Base-by-base conservation (phyloP, 2,888 invertebrate genomes). In the Machimus rusticus region DNA sequence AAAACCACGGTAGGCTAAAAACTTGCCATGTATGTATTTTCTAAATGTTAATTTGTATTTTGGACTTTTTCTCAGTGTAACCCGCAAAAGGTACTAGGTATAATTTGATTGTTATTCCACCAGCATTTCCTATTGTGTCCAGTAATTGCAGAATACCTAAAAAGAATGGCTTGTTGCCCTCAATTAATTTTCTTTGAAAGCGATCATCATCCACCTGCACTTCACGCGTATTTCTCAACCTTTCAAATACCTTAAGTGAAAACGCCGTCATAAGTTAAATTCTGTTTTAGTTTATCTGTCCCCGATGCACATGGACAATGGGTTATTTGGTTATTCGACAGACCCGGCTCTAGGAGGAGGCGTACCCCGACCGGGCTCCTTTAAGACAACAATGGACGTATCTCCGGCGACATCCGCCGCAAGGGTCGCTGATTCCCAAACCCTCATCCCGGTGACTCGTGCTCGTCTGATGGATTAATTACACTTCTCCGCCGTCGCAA, bases 391-490 rank as follows among this genome's bases (percentile, higher is more conserved):
- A 84, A 84, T 39, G 66, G 82, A 84, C 46, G 37, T 23, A 66
- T 34, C 82, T 14, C 82, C 37, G 66, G 66, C 34, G 37, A 19
- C 82, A 66, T 66, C 66, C 57, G 37, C 66, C 82, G 39, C 37
- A 84, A 66, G 66, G 82, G 39, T 84, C 82, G 66, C 37, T 31
- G 74, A 43, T 74, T 85, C 85, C 31, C 74, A 46, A 37, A 74
- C 85, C 85, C 85, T 46, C 28, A 85, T 85, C 46, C 12, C n/a
- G 31, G 34, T 31, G 46, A 46, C 19, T n/a, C 39, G 23, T 74
- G 37, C 39, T 37, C 84, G 51, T 9, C 46, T 74, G 85, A 85
- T 85, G 85, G 85, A 85, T 85, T 85, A 85, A 85, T 85, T 74
- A 74, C 43, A 19, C 6, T 74, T 55, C 46, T 74, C 19, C 19